Base-by-base conservation (phyloP, 2,113 vertebrate genomes). In the Centrocercus urophasianus region DNA sequence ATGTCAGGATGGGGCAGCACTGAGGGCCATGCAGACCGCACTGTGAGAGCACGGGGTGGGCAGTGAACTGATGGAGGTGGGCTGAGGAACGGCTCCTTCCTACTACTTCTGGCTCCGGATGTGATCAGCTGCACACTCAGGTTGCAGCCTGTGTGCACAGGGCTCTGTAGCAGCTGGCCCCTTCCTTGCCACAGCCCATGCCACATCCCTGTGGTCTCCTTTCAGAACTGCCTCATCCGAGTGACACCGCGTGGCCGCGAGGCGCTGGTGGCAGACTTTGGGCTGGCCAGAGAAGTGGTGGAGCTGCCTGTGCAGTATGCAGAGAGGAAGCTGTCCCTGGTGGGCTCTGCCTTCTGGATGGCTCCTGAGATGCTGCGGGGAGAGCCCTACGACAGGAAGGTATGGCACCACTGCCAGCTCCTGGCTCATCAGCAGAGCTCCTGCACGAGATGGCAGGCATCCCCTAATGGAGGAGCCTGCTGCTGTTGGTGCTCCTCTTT, bases 321-420 rank as follows among this genome's bases (percentile, higher is more conserved):
- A 0, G 97, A 97, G 80, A 97, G 98, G 94, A 99, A 99, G 93
- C 89, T 99, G 32, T 99, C 98, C 7, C 92, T 99, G 64, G 98
- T 99, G 82, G 98, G 98, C 40, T 99, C 98, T 1, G 98, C 98
- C 56, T 99, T 98, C 97, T 99, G 98, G 98, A 99, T 99, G 98
- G 98, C 98, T 13, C 98, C 98, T 0, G 98, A 99, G 94, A 99
- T 99, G 98, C 96, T 99, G 45, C 96, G 98, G 11, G 98, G 98
- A 42, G 98, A 99, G 75, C 98, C 97, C 0, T 99, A 99, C 3
- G 98, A 99, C 96, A 96, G 97, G 52, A 99, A 99, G 98, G 98
- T 98, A 92, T 19, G 34, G 10, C 60, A 18, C 11, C 47, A 50
- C 19, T 50, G 63, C 59, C 36, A 10, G 40, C 28, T 69, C 10